Conservation (phyloP, 2,888 invertebrate genomes). For the Diogma glabrata region DNA sequence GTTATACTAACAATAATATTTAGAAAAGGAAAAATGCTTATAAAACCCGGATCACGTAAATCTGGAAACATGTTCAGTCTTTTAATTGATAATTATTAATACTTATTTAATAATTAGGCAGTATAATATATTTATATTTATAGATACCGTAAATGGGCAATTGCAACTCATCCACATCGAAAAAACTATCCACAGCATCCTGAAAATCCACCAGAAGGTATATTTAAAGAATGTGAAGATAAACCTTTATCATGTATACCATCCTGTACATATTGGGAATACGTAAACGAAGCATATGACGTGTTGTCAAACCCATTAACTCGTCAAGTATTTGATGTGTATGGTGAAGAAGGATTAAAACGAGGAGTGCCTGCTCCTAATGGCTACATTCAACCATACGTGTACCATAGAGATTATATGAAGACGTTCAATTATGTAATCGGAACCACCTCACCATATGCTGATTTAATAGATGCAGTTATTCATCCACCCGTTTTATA, state of each 20-base stretch:
- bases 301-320: constrained; percentile 54
- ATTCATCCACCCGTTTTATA: constrained; percentile 50
- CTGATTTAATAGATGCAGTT: constrained; percentile 56
- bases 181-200: constrained; percentile 39
- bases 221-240: constrained; percentile 17
- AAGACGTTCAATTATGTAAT: constrained; percentile 62
- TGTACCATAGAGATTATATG: constrained; percentile 70
- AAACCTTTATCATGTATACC: constrained; percentile 25
- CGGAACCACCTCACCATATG: constrained; percentile 71
- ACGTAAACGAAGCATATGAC: constrained; percentile 66
- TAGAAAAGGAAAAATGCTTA: no score
- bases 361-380: constrained; percentile 61
- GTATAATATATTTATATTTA: neutral
- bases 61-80: no score
- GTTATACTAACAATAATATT: no score
- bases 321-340: constrained; percentile 75
- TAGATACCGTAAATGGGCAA: constrained; percentile 37
- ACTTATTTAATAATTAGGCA: neutral
- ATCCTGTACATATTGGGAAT: constrained; percentile 28
- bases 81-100: no score
- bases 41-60: no score
- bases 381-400: constrained; percentile 57
- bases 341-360: constrained; percentile 79
- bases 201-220: constrained; percentile 35
- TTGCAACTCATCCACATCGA: constrained; percentile 40